Percentiles rank a stretch among this genome's conserved stretches.
Evolutionary conservation across 2,113 vertebrate species (phyloP).

Genomic region (Acrocephalus kingi): DNA sequence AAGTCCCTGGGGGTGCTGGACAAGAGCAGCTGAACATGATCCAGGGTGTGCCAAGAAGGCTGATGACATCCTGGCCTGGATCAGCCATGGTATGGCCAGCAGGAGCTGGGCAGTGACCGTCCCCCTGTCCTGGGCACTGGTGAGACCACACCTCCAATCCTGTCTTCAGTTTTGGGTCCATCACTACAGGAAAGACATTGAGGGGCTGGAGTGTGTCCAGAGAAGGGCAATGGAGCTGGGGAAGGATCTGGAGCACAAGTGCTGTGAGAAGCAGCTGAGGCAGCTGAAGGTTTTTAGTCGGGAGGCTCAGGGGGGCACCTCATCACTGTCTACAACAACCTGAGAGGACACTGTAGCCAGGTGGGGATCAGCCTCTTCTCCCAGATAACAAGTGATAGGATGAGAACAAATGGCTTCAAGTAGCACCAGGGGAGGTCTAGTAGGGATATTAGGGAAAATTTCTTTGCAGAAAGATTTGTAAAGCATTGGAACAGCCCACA

Average conservation of each 20-base stretch:
- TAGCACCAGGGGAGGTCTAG: not conserved
- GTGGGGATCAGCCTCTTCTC: not conserved
- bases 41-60: not conserved
- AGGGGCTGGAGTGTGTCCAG: rapidly evolving
- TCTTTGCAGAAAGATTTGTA: not conserved
- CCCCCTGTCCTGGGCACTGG: rapidly evolving
- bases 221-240: rapidly evolving
- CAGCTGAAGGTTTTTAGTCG: not conserved
- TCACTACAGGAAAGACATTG: rapidly evolving
- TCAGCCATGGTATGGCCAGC: not conserved
- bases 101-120: rapidly evolving
- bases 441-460: not conserved
- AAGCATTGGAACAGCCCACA: not conserved
- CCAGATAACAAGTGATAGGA: not conserved
- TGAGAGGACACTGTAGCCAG: not conserved
- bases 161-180: rapidly evolving
- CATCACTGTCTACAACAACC: not conserved
- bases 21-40: not conserved
- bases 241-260: not conserved
- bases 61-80: rapidly evolving
- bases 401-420: not conserved
- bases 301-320: not conserved
- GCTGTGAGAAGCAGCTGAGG: not conserved
- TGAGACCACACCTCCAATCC: not conserved
- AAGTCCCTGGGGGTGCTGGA: not conserved